phyloP scores from a whole-genome alignment of 1,140 invertebrate species.

The Hestina assimilis region DNA sequence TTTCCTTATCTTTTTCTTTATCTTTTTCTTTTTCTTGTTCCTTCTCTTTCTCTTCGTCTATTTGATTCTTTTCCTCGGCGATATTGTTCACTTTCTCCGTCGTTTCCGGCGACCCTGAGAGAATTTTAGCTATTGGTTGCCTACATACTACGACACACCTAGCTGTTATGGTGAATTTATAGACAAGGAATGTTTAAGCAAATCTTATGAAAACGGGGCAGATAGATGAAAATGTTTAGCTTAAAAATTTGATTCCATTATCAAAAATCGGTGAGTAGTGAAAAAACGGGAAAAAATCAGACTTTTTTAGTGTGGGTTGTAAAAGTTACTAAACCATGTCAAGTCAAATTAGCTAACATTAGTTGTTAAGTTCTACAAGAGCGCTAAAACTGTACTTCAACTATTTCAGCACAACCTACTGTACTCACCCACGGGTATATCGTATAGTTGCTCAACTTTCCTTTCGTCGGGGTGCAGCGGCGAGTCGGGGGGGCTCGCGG shows the following conservation, averaged over 20 bases:
- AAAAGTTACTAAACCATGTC: no score
- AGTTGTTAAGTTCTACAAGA: no score
- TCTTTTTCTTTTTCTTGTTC: slow-evolving; percentile 53
- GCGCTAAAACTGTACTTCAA: no score
- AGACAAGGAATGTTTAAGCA: not conserved
- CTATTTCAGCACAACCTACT: no score
- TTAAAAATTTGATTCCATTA: no score
- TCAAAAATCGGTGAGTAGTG: no score
- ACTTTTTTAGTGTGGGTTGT: no score
- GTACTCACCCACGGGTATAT: slow-evolving; percentile 90
- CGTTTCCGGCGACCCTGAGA: slow-evolving; percentile 53
- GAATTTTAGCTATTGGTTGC: slow-evolving; percentile 41
- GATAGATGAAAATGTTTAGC: no score
- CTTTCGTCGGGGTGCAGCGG: slow-evolving; percentile 50
- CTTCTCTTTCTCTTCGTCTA: slow-evolving; percentile 46
- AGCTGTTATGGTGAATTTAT: slow-evolving; percentile 13
- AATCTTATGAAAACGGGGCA: no score
- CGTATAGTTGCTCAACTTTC: slow-evolving; percentile 87
- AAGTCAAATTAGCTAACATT: no score
- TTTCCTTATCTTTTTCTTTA: slow-evolving; percentile 41
- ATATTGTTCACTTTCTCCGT: slow-evolving; percentile 59
- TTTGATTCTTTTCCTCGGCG: slow-evolving; percentile 48
- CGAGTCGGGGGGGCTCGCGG: not conserved
- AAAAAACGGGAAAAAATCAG: no score
- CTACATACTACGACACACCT: slow-evolving; percentile 29